phyloP scores from a whole-genome alignment of 2,797 vertebrate genomes.

The Chelmon rostratus region DNA sequence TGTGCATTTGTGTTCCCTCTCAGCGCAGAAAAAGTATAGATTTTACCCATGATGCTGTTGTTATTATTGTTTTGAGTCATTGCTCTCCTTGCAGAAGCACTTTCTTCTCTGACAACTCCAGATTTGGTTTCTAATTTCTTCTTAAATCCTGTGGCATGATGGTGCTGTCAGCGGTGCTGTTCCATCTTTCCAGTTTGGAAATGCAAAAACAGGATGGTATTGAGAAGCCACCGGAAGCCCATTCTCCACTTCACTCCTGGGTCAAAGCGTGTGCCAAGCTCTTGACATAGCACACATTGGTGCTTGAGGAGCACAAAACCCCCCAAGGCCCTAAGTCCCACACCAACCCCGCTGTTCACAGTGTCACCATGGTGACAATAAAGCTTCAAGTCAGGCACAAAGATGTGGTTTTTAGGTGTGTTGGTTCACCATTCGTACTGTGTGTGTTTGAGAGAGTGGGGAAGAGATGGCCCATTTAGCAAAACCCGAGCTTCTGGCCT shows the following conservation, averaged over 20 bases:
- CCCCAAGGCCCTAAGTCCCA: constrained; percentile 61
- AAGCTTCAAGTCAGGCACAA: constrained; percentile 66
- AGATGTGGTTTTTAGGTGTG: constrained; percentile 65
- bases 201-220: constrained; percentile 13
- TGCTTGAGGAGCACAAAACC: constrained; percentile 46
- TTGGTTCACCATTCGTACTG: constrained; percentile 15
- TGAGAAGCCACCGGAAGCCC: constrained; percentile 13
- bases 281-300: constrained; percentile 59
- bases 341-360: constrained; percentile 69
- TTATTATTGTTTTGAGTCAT: constrained; percentile 67
- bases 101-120: constrained; percentile 35
- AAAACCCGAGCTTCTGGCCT: constrained; percentile 44
- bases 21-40: constrained; percentile 53
- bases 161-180: constrained; percentile 27
- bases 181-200: constrained; percentile 16
- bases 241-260: constrained; percentile 8
- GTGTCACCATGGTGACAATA: constrained; percentile 75
- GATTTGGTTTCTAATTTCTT: constrained; percentile 38
- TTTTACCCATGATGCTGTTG: constrained; percentile 60
- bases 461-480: constrained; percentile 40
- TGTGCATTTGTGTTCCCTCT: constrained; percentile 47
- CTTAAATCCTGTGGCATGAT: constrained; percentile 50
- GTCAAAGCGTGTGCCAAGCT: constrained; percentile 44
- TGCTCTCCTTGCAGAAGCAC: constrained; percentile 22
- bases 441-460: constrained; percentile 13